These are phyloP conservation scores for Sapajus apella DNA, from an alignment of 2,113 vertebrate species.

Conservation along the genomic window DNA sequence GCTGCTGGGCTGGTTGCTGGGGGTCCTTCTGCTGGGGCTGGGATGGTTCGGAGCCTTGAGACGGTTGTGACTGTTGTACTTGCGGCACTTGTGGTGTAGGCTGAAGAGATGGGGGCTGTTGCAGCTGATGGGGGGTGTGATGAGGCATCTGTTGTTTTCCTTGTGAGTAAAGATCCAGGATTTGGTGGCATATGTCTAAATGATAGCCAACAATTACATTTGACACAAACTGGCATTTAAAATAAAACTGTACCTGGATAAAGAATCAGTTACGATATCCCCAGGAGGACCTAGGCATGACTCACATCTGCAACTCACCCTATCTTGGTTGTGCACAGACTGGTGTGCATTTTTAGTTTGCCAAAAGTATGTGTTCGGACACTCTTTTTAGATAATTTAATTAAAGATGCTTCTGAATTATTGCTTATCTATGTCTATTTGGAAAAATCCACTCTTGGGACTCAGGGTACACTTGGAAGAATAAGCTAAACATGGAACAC, in stretches of 20 bases:
- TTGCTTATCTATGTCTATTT: rapidly evolving
- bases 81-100: constrained; percentile 82
- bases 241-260: not conserved
- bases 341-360: not conserved
- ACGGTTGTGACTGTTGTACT: constrained; percentile 77
- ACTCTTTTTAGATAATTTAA: not conserved
- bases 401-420: not conserved
- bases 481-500: not conserved
- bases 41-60: constrained; percentile 82
- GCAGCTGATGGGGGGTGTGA: constrained; percentile 90
- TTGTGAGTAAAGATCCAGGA: constrained; percentile 98
- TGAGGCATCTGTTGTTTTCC: constrained; percentile 98
- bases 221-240: not conserved
- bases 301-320: not conserved
- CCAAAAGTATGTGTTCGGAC: not conserved
- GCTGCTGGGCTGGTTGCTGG: constrained; percentile 76
- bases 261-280: not conserved
- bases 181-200: constrained; percentile 98
- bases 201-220: not conserved
- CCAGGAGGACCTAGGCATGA: not conserved
- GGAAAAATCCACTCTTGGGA: not conserved
- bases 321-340: rapidly evolving
- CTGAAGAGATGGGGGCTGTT: constrained; percentile 87
- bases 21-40: constrained; percentile 84
- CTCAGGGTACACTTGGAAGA: not conserved